Evolutionary conservation across 2,888 invertebrate genomes (phyloP).

Genomic region (Drepanosiphum platanoidis): DNA sequence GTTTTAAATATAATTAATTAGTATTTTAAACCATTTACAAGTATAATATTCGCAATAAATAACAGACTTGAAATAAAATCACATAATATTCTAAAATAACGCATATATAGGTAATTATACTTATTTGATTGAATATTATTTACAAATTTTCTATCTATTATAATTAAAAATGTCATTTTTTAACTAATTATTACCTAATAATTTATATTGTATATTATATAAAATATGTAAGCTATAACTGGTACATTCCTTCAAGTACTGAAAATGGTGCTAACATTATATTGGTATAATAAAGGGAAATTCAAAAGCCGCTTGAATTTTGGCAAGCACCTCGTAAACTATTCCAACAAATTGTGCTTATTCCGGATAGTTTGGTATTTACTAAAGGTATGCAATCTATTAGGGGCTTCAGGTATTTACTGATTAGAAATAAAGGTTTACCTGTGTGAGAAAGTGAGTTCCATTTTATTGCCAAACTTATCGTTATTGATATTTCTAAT

Average conservation of each 20-base stretch:
- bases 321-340: not conserved
- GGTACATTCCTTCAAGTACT: not conserved
- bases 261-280: not conserved
- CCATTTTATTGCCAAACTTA: too few species aligned
- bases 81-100: too few species aligned
- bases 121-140: too few species aligned
- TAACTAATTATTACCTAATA: not conserved
- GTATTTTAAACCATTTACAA: too few species aligned
- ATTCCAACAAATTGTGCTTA: not conserved
- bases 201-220: not conserved
- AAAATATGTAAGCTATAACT: not conserved
- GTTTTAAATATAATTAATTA: too few species aligned
- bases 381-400: slow-evolving; percentile 14
- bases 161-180: too few species aligned
- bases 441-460: too few species aligned
- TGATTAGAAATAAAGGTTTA: not conserved
- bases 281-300: not conserved
- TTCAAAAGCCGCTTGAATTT: not conserved
- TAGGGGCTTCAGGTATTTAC: not conserved
- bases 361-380: slow-evolving; percentile 28
- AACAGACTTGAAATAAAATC: too few species aligned
- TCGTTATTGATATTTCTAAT: too few species aligned
- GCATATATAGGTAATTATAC: too few species aligned
- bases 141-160: too few species aligned
- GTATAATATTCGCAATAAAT: too few species aligned